Evolutionary conservation across 2,113 vertebrate genomes (phyloP).

Genomic region (Microcebus ravelobensis): DNA sequence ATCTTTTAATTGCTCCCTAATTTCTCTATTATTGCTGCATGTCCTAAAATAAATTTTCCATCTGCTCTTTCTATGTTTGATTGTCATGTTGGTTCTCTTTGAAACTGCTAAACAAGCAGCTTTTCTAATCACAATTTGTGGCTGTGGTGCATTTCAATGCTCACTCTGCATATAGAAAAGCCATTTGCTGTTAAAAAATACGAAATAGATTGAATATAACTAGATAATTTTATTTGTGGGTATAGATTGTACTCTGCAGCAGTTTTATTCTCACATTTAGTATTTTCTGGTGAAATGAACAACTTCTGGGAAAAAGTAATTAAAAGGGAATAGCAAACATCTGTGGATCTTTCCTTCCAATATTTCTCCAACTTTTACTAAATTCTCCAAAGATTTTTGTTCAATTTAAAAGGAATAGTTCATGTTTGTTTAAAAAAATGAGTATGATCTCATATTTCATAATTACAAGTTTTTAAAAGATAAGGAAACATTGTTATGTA

Average conservation of each 20-base stretch:
- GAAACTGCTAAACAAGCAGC: constrained; percentile 80
- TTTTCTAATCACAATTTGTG: constrained; percentile 71
- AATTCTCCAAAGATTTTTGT: neutral
- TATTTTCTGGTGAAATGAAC: constrained; percentile 56
- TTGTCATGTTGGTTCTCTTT: constrained; percentile 72
- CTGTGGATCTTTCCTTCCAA: neutral
- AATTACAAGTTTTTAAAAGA: constrained; percentile 14
- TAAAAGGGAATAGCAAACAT: constrained; percentile 54
- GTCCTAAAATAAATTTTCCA: constrained; percentile 82
- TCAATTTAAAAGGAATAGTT: neutral
- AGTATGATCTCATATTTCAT: neutral
- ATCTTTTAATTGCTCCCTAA: constrained; percentile 80
- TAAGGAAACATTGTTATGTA: neutral
- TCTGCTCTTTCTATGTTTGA: constrained; percentile 79
- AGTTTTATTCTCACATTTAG: constrained; percentile 60
- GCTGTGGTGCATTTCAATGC: constrained; percentile 47
- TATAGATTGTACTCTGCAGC: constrained; percentile 31
- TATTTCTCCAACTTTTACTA: constrained; percentile 48
- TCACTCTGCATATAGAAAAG: constrained; percentile 64
- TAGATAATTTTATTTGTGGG: constrained; percentile 61
- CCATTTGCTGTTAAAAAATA: constrained; percentile 58
- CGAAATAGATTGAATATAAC: constrained; percentile 63
- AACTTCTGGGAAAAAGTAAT: constrained; percentile 41
- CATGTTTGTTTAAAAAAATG: neutral
- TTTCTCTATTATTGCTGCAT: constrained; percentile 77